These are phyloP conservation scores for Menidia beryllina DNA, from an alignment of 2,113 vertebrate genomes.

Conservation along the genomic window DNA sequence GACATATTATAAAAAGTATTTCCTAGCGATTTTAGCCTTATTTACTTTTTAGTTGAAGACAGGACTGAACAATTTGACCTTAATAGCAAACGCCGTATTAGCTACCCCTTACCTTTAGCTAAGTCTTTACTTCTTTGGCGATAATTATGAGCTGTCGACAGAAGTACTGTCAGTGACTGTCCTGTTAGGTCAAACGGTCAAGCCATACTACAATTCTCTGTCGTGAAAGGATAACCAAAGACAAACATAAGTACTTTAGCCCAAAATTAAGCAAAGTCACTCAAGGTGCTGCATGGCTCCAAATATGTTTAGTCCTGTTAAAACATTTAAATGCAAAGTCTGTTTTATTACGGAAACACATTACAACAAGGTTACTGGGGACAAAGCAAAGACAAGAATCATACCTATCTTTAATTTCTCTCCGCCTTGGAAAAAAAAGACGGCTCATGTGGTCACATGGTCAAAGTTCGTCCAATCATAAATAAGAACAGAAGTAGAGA, in stretches of 20 bases:
- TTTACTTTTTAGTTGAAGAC: not conserved
- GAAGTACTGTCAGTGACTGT: constrained; percentile 13
- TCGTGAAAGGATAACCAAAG: constrained; percentile 5
- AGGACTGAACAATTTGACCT: not conserved
- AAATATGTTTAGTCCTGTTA: not conserved
- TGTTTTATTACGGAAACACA: not conserved
- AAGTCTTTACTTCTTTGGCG: constrained; percentile 3
- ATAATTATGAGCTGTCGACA: not conserved
- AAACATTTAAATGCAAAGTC: not conserved
- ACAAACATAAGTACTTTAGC: constrained; percentile 15
- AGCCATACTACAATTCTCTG: constrained; percentile 24
- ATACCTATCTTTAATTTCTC: constrained; percentile 41
- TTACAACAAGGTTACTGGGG: not conserved
- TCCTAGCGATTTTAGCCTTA: not conserved
- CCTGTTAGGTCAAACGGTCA: constrained; percentile 30
- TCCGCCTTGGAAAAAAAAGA: not conserved
- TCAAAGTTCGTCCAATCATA: constrained; percentile 41
- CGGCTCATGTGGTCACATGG: constrained; percentile 36
- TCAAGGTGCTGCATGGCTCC: not conserved
- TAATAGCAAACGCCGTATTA: not conserved
- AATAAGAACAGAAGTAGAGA: constrained; percentile 18
- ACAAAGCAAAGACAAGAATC: constrained; percentile 16
- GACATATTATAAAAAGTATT: not conserved
- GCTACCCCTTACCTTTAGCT: not conserved
- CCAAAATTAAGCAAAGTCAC: not conserved